These are phyloP conservation scores for Margaritifera margaritifera DNA, from an alignment of 2,888 invertebrate species.

Conservation along the genomic window DNA sequence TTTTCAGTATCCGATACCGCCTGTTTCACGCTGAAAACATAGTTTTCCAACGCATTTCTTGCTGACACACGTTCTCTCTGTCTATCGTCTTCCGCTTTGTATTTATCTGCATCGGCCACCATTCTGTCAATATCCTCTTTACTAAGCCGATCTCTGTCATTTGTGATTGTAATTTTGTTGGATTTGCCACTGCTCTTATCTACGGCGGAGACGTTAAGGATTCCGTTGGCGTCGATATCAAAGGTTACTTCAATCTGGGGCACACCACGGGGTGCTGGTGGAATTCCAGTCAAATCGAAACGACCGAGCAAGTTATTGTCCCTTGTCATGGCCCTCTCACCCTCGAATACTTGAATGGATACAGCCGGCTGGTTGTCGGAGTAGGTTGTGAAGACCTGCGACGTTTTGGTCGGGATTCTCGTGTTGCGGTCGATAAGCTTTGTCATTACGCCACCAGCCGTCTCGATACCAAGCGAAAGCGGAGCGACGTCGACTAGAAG, in stretches of 20 bases:
- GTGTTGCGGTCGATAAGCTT: constrained; percentile 60
- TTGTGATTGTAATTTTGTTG: constrained; percentile 88
- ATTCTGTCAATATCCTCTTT: constrained; percentile 90
- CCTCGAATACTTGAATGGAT: too few relatives aligned
- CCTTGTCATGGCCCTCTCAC: too few relatives aligned
- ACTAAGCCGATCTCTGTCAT: constrained; percentile 88
- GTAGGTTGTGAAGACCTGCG: constrained; percentile 85
- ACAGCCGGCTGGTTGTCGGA: constrained; percentile 84
- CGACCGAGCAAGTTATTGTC: too few relatives aligned
- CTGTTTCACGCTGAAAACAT: constrained; percentile 73
- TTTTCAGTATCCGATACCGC: constrained; percentile 76
- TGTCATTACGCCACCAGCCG: too few relatives aligned
- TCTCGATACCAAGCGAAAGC: too few relatives aligned
- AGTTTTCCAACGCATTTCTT: constrained; percentile 61
- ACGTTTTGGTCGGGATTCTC: constrained; percentile 66
- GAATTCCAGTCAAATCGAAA: too few relatives aligned
- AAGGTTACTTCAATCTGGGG: too few relatives aligned
- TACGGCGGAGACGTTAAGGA: too few relatives aligned
- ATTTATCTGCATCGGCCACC: constrained; percentile 67
- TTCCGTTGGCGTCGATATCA: too few relatives aligned
- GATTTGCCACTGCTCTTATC: too few relatives aligned
- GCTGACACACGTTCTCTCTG: constrained; percentile 58
- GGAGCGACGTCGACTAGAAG: too few relatives aligned
- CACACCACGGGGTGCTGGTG: too few relatives aligned
- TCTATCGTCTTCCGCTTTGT: constrained; percentile 66